A percentile compares a stretch with the other conserved stretches of the same genome.
These are phyloP conservation scores for Aurelia coerulea DNA, from an alignment of 30 jellyfish, hydroid and myxozoan genomes.

Conservation along the genomic window DNA sequence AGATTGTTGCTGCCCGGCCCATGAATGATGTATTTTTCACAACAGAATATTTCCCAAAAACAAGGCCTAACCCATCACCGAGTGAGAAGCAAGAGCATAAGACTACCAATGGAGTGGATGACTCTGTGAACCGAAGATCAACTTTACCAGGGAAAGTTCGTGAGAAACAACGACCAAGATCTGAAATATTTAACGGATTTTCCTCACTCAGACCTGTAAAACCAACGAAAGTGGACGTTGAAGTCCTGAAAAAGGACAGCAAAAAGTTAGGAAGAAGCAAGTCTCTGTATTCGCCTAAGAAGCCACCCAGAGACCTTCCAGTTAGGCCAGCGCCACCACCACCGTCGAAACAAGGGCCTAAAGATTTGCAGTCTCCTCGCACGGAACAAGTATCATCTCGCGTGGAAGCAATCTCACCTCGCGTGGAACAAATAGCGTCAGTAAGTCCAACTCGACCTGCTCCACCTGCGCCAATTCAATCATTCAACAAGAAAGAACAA, in stretches of 20 bases:
- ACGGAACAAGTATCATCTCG: neutral
- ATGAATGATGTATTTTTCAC: slow-evolving; percentile 33
- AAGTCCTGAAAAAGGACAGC: slow-evolving; percentile 21
- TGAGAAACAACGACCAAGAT: slow-evolving; percentile 62
- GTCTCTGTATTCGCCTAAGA: slow-evolving; percentile 53
- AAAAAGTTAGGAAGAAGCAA: slow-evolving; percentile 48
- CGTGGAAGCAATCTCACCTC: neutral
- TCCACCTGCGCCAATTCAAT: slow-evolving; percentile 38
- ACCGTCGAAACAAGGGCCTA: slow-evolving; percentile 1
- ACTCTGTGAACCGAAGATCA: slow-evolving; percentile 12
- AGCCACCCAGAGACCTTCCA: slow-evolving; percentile 50
- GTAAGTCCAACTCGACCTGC: slow-evolving; percentile 53
- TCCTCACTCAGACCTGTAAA: slow-evolving; percentile 42
- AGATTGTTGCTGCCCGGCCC: slow-evolving; percentile 65
- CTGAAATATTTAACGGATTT: slow-evolving; percentile 65
- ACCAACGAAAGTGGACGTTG: slow-evolving; percentile 41
- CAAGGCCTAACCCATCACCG: slow-evolving; percentile 18
- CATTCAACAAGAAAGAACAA: slow-evolving; percentile 31
- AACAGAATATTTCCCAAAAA: neutral
- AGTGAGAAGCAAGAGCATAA: slow-evolving; percentile 1
- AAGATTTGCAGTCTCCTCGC: slow-evolving; percentile 5
- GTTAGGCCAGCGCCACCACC: slow-evolving; percentile 50
- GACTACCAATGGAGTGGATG: slow-evolving; percentile 18
- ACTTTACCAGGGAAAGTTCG: slow-evolving; percentile 44
- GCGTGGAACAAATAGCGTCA: neutral